Conservation (phyloP, 1,140 invertebrate species). For the Copidosoma floridanum region DNA sequence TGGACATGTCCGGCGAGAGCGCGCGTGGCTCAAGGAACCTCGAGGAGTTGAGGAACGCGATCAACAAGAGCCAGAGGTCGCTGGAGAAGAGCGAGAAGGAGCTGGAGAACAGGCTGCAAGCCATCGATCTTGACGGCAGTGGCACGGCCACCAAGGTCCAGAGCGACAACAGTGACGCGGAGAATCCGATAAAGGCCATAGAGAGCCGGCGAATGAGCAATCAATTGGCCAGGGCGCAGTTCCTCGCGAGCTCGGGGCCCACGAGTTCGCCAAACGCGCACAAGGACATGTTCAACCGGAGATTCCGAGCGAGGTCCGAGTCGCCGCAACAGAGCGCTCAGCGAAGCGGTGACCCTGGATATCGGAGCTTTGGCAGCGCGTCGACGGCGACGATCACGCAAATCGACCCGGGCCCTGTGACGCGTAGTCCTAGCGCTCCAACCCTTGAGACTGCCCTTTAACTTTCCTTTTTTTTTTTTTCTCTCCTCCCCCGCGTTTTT, state of each 20-base stretch:
- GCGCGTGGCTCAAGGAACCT: background rate
- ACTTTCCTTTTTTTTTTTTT: constrained; percentile 21
- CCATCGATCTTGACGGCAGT: background rate
- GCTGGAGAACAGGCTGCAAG: constrained; percentile 17
- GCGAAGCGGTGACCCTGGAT: constrained; percentile 34
- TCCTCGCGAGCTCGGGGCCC: constrained; percentile 38
- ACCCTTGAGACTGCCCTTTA: constrained; percentile 53
- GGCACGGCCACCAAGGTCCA: background rate
- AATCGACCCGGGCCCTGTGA: constrained; percentile 24
- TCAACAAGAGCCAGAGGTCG: background rate
- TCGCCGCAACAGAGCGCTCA: constrained; percentile 42
- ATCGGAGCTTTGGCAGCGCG: too few species aligned
- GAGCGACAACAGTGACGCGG: background rate
- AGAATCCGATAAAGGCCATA: constrained; percentile 32
- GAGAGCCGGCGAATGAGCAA: constrained; percentile 48
- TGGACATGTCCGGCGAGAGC: constrained; percentile 31
- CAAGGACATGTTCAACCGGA: constrained; percentile 34
- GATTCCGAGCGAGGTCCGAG: constrained; percentile 49
- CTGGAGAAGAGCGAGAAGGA: constrained; percentile 20
- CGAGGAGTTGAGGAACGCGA: background rate
- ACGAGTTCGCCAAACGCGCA: constrained; percentile 17
- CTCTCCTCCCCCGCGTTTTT: background rate
- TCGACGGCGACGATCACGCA: background rate
- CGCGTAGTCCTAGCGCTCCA: constrained; percentile 50
- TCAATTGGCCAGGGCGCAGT: constrained; percentile 50